These are phyloP conservation scores for Dolichotis patagonum DNA, from an alignment of 2,113 vertebrate species.

Conservation along the genomic window DNA sequence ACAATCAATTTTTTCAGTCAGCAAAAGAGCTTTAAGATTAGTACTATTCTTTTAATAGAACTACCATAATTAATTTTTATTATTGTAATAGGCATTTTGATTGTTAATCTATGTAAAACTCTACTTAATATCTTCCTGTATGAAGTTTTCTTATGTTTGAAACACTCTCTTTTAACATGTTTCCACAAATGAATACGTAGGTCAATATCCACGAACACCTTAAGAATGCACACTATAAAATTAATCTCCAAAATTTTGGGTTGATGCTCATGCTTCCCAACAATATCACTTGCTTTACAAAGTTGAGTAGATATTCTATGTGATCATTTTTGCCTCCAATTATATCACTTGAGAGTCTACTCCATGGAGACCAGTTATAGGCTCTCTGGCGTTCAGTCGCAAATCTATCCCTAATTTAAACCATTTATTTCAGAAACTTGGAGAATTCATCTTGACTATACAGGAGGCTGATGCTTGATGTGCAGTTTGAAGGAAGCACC, in stretches of 20 bases:
- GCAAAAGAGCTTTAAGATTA: neutral
- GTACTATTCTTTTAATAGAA: neutral
- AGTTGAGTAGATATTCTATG: neutral
- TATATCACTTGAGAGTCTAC: neutral
- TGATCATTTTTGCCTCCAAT: neutral
- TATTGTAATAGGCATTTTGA: neutral
- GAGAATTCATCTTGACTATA: neutral
- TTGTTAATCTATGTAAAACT: neutral
- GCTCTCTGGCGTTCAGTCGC: neutral
- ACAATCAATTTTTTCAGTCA: neutral
- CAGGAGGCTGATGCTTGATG: neutral
- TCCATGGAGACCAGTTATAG: neutral
- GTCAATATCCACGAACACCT: neutral
- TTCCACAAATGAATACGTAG: neutral
- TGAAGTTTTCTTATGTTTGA: constrained; percentile 12
- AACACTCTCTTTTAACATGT: neutral
- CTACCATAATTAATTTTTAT: neutral
- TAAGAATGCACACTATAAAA: neutral
- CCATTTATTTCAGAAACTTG: neutral
- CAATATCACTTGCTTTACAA: neutral
- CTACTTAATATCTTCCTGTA: neutral
- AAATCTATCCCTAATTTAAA: neutral
- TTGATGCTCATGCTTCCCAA: neutral
- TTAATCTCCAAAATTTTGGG: neutral
- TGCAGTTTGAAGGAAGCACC: neutral